Conservation (phyloP, 2,888 invertebrate genomes). For the Melinaea marsaeus region DNA sequence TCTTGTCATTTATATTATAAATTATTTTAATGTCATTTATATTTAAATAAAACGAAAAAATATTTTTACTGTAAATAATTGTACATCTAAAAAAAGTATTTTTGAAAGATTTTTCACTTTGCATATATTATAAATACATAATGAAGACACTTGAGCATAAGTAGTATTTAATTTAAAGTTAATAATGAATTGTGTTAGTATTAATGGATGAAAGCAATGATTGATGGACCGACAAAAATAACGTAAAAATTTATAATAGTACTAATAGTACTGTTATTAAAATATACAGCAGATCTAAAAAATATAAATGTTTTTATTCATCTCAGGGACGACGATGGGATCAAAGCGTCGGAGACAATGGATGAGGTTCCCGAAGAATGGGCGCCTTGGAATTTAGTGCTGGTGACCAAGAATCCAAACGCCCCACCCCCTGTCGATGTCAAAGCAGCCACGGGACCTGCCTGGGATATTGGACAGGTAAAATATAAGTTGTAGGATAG, state of each 20-base stretch:
- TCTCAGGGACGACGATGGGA: slow-evolving; percentile 48
- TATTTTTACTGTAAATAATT: background rate
- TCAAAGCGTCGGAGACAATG: slow-evolving; percentile 33
- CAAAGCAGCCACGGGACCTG: slow-evolving; percentile 58
- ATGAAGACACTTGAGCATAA: background rate
- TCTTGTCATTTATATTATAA: background rate
- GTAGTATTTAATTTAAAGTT: slow-evolving; percentile 6
- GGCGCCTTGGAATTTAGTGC: slow-evolving; percentile 64
- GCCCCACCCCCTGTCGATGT: slow-evolving; percentile 65
- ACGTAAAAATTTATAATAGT: slow-evolving; percentile 8
- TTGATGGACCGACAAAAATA: slow-evolving; percentile 23
- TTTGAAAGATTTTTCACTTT: background rate
- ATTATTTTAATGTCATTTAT: slow-evolving; percentile 1
- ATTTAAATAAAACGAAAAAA: slow-evolving; percentile 6
- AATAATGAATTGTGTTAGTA: slow-evolving; percentile 13
- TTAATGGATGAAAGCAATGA: slow-evolving; percentile 24
- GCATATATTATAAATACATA: background rate
- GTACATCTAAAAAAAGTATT: background rate
- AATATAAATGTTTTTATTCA: background rate
- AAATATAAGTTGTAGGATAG: background rate
- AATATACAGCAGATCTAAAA: no score
- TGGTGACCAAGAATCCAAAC: slow-evolving; percentile 56
- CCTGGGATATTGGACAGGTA: slow-evolving; percentile 69
- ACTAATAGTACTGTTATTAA: no score
- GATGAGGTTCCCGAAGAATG: slow-evolving; percentile 60